These are phyloP conservation scores for Hemicentrotus pulcherrimus DNA, from an alignment of 35 echinoderm and acorn worm species.

Conservation along the genomic window DNA sequence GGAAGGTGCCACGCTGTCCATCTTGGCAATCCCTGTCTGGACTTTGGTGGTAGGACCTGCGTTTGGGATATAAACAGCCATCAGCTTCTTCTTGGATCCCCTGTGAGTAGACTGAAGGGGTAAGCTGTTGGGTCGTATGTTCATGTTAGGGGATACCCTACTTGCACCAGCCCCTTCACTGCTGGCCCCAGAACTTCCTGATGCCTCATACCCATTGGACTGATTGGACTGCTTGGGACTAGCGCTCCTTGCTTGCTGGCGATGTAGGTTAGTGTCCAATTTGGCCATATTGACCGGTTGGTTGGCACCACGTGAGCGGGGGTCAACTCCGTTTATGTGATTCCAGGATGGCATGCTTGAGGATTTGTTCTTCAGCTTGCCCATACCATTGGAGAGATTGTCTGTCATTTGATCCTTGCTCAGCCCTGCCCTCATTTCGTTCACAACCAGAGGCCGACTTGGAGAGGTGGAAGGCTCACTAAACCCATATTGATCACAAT, in stretches of 20 bases:
- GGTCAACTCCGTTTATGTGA: slow-evolving; percentile 60
- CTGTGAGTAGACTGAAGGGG: slow-evolving; percentile 69
- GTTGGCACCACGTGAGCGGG: slow-evolving; percentile 39
- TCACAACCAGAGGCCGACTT: slow-evolving; percentile 63
- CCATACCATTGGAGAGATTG: slow-evolving; percentile 66
- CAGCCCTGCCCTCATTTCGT: slow-evolving; percentile 72
- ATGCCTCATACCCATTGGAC: slow-evolving; percentile 35
- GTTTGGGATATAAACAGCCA: slow-evolving; percentile 93
- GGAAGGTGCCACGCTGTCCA: slow-evolving; percentile 73
- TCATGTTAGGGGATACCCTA: slow-evolving; percentile 25
- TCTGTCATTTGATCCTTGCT: slow-evolving; percentile 90
- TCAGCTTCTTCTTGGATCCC: slow-evolving; percentile 87
- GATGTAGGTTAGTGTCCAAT: slow-evolving; percentile 73
- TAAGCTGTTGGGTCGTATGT: slow-evolving; percentile 72
- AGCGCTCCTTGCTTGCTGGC: slow-evolving; percentile 64
- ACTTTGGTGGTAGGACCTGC: slow-evolving; percentile 83
- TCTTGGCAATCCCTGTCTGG: slow-evolving; percentile 92
- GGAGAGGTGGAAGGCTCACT: slow-evolving; percentile 84
- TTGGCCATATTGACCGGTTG: slow-evolving; percentile 59
- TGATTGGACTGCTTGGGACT: slow-evolving; percentile 29
- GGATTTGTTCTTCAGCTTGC: slow-evolving; percentile 58
- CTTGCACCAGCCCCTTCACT: slow-evolving; percentile 37
- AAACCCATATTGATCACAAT: slow-evolving; percentile 60
- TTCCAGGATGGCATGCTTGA: slow-evolving; percentile 66
- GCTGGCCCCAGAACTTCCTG: slow-evolving; percentile 53